Evolutionary conservation across 2,113 vertebrate species (phyloP).

Genomic region (Ailurus styani): DNA sequence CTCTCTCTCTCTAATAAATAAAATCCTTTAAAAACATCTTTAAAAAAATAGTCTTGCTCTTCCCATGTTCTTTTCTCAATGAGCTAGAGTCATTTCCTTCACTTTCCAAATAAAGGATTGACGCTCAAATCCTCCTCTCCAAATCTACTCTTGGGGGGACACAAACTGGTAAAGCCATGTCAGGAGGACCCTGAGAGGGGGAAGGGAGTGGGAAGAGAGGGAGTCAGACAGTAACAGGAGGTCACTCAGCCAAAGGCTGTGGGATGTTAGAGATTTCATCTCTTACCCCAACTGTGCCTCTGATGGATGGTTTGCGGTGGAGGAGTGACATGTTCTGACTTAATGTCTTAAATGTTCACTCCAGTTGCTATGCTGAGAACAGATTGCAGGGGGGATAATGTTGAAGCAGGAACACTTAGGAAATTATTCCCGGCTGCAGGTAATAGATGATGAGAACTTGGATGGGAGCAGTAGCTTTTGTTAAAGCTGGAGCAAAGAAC

Average conservation of each 20-base stretch:
- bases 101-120: not conserved
- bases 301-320: not conserved
- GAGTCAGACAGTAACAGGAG: not conserved
- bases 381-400: not conserved
- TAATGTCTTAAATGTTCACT: not conserved
- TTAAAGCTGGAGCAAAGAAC: not conserved
- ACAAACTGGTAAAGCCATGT: not conserved
- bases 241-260: not conserved
- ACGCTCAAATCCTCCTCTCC: not conserved
- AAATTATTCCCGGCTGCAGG: not conserved
- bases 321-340: not conserved
- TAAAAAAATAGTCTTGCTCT: not conserved
- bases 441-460: not conserved
- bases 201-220: not conserved
- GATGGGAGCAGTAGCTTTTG: not conserved
- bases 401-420: not conserved
- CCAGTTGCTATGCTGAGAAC: not conserved
- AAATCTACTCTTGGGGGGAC: not conserved
- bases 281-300: not conserved
- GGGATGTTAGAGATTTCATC: not conserved
- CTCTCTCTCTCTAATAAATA: too few relatives aligned
- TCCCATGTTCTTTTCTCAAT: not conserved
- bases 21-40: too few relatives aligned
- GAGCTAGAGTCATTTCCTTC: not conserved
- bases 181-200: not conserved